Base-by-base conservation (phyloP, 2,797 vertebrate species). In the Cirrhinus molitorella region DNA sequence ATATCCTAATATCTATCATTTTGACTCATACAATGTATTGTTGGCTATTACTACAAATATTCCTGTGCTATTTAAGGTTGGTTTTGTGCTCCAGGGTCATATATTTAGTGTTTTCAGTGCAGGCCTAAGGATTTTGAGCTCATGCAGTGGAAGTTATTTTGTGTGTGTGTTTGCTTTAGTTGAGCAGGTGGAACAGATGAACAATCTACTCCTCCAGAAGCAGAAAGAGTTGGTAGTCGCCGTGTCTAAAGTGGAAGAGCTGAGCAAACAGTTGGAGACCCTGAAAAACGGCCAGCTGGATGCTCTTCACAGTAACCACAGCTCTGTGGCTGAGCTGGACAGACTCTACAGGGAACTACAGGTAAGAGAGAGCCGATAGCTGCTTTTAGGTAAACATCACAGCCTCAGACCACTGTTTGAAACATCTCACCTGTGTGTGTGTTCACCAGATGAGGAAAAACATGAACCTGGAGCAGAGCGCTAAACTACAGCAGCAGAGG, bases 161-260 rank as follows among this genome's bases (percentile, higher is more conserved):
- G 49, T 75, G 2, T 31, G 37, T 77, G 55, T 73, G 43, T 73
- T 4, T 73, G 55, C 0, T 55, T 6, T 74, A 99, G 97, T 97
- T 95, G 97, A 98, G 87, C 98, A 99, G 93, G 96, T 99, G 19
- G 96, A 98, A 85, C 97, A 98, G 95, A 97, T 99, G 97, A 97
- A 95, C 87, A 94, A 94, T 45, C 89, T 99, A 89, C 97, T 99
- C 93, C 97, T 97, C 94, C 96, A 96, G 89, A 99, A 99, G 91
- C 97, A 99, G 94, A 94, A 95, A 71, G 98, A 99, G 93, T 95
- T 99, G 67, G 94, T 97, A 79, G 91, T 95, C 79, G 97, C 97
- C 0, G 95, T 95, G 88, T 94, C 96, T 0, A 95, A 97, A 88
- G 97, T 98, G 13, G 97, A 99, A 86, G 97, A 98, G 80, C 95